These are phyloP conservation scores for Endotricha flammealis DNA, from an alignment of 2,888 invertebrate species.

Conservation along the genomic window DNA sequence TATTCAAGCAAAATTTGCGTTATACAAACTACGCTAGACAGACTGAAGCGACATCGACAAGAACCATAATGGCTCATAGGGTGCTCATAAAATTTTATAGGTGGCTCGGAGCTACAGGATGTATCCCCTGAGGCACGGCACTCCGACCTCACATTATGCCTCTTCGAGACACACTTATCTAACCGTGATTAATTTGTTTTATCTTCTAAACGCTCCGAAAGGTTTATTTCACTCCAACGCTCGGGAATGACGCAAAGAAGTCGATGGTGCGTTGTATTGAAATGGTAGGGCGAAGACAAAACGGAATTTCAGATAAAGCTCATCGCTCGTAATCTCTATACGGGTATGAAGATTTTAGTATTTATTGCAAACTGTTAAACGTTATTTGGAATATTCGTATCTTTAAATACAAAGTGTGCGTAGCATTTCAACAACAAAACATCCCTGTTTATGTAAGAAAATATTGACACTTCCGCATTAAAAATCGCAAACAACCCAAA, in stretches of 20 bases:
- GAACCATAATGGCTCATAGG: slow-evolving; percentile 63
- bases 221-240: slow-evolving; percentile 39
- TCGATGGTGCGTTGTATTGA: slow-evolving; percentile 14
- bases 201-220: slow-evolving; percentile 44
- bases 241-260: slow-evolving; percentile 28
- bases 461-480: neutral
- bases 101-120: slow-evolving; percentile 48
- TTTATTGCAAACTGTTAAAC: no score
- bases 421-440: no score
- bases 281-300: neutral
- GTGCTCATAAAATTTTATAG: slow-evolving; percentile 71
- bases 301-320: neutral
- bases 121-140: slow-evolving; percentile 45
- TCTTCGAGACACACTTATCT: slow-evolving; percentile 58
- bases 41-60: slow-evolving; percentile 60
- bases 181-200: slow-evolving; percentile 69
- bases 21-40: slow-evolving; percentile 52
- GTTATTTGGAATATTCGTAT: no score
- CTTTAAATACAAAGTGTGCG: no score
- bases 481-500: neutral
- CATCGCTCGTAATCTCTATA: neutral
- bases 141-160: slow-evolving; percentile 46
- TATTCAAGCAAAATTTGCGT: slow-evolving; percentile 34
- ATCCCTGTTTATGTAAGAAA: no score
- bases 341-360: no score